Base-by-base conservation (phyloP, 2,113 vertebrate species). In the Hippopotamus amphibius region DNA sequence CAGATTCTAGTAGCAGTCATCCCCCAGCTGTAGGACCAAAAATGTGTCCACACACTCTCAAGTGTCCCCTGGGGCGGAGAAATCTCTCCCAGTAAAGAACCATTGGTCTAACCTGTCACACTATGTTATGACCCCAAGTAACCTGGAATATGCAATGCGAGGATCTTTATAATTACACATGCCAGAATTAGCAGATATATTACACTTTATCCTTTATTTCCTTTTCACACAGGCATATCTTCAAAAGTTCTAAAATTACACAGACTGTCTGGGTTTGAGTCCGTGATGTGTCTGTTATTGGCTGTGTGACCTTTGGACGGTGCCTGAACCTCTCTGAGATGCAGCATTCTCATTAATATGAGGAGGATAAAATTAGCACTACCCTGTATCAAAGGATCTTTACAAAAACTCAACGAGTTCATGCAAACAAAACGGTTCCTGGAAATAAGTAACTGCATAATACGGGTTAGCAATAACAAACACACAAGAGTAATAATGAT, bases 231-330 rank as follows among this genome's bases (percentile, higher is more conserved):
- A 80, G 22, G 43, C 3, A 7, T 66, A 71, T 33, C 50, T 48
- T 83, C 30, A 71, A 53, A 88, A 90, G 50, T 86, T 68, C 68
- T 74, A 71, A 86, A 86, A 55, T 82, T 24, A 50, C 1, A 59
- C 4, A 16, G 30, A 17, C 19, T 4, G 0, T n/a, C 28, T 81
- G 63, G 12, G 17, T 61, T 57, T 50, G 16, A 66, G 33, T 63
- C 1, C 30, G 15, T 46, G 15, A 16, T 72, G 26, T 57, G n/a
- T 63, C 43, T 95, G 8, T 94, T 37, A 55, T 8, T 30, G 9
- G 6, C 26, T 57, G 2, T 69, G 41, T 59, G 85, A 94, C 33
- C 76, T 88, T 74, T 37, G 48, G 17, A 41, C 76, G 41, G 88
- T 71, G 13, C 2, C 61, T 96, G 65, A 82, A 63, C 7, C 55